A percentile compares a stretch with the other conserved stretches of the same genome.
These are phyloP conservation scores for Furcifer pardalis DNA, from an alignment of 2,797 vertebrate genomes.

Conservation along the genomic window DNA sequence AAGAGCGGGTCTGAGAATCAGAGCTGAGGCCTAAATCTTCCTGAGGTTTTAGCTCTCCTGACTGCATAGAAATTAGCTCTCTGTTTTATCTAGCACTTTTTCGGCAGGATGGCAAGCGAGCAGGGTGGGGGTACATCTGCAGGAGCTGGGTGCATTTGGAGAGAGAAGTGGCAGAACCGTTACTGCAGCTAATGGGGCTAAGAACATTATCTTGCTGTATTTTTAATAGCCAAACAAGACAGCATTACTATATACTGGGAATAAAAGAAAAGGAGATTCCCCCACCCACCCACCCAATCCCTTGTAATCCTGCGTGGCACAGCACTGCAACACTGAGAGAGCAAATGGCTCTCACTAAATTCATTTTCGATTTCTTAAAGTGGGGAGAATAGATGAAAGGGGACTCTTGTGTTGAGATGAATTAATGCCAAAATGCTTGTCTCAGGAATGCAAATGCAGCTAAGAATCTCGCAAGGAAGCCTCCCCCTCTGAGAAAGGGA, in stretches of 20 bases:
- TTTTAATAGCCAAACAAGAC: constrained; percentile 45
- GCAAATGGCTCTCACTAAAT: constrained; percentile 50
- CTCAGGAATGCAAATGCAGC: constrained; percentile 72
- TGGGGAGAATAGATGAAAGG: constrained; percentile 52
- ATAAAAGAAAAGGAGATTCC: constrained; percentile 41
- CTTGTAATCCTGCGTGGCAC: constrained; percentile 31
- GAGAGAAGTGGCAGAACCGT: constrained; percentile 24
- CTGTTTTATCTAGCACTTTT: constrained; percentile 32
- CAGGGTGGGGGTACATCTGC: constrained; percentile 12
- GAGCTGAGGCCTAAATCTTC: constrained; percentile 65
- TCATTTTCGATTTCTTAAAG: constrained; percentile 50
- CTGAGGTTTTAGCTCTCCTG: constrained; percentile 55
- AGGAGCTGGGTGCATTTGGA: constrained; percentile 28
- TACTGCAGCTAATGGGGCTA: constrained; percentile 34
- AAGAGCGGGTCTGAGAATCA: constrained; percentile 60
- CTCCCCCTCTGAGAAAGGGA: constrained; percentile 59
- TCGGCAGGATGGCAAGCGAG: constrained; percentile 7
- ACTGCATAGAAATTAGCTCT: constrained; percentile 25
- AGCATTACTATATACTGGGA: neutral
- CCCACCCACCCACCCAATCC: neutral
- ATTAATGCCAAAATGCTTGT: constrained; percentile 69
- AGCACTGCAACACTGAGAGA: constrained; percentile 10
- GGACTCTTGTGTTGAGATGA: constrained; percentile 54
- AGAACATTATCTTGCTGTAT: constrained; percentile 25
- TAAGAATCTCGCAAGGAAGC: constrained; percentile 65